Evolutionary conservation across 2,797 vertebrate species (phyloP), one percentile per base, ranked within the genome.

Genomic region (Philypnodon macrostomus): DNA sequence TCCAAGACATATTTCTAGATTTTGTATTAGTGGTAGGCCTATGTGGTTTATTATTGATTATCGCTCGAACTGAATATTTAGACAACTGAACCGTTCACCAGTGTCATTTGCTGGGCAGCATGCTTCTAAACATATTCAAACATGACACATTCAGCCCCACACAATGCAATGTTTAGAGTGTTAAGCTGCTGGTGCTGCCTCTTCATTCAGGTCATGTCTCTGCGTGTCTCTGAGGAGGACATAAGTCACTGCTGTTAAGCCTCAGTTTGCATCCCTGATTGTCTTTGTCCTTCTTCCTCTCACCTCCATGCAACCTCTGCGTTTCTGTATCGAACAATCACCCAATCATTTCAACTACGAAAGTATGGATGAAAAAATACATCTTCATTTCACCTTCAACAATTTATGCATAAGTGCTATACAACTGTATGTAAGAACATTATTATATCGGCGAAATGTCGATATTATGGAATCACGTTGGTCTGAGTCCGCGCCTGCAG

Each of bases 201-300:
- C 1, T 29, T 61, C 67, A 54, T 61, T 76, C 67, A 66, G 37
- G 56, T 72, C 68, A 53, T 53, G 66, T 63, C 59, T 45, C 38
- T 29, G 16, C 35, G 67, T 23, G 47, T 70, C 55, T 56, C 30
- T 32, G 24, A 24, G 2, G 27, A 31, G 13, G 56, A 74, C 54
- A 55, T 55, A 58, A 82, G 61, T 72, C 56, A 63, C 55, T 14
- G 16, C 53, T 38, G 33, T 67, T 56, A 70, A 67, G 64, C 53
- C 14, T 19, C 53, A 29, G 41, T 67, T 65, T 75, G 56, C 53
- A 13, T 58, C 47, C 40, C 33, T 33, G 21, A 64, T 66, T 73
- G 63, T 40, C 30, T 46, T 67, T n/a, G n/a, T n/a, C 35, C 26
- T 13, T 17, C 18, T 14, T 53, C 30, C 31, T 42, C 39, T 55